Evolutionary conservation across 2,888 invertebrate species (phyloP).

Genomic region (Conops quadrifasciatus): DNA sequence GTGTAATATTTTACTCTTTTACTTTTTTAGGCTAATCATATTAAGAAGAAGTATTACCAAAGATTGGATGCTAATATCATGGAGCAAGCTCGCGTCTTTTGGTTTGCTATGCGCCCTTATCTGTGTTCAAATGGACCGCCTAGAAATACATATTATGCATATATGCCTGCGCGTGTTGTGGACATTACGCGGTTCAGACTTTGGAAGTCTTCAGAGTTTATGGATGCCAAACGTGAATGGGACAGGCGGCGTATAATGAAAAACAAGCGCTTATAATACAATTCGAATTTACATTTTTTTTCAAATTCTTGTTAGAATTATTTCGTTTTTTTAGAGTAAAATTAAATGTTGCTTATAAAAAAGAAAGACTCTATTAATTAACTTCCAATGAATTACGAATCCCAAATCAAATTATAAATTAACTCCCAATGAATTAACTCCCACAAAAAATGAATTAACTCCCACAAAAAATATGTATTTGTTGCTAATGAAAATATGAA

Average conservation of each 20-base stretch:
- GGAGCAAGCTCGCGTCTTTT: constrained; percentile 51
- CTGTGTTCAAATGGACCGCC: constrained; percentile 47
- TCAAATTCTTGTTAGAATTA: too few relatives aligned
- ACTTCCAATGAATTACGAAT: too few relatives aligned
- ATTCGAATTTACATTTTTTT: not conserved
- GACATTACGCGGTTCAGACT: constrained; percentile 44
- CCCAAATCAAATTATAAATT: too few relatives aligned
- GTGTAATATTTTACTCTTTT: not conserved
- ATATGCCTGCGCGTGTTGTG: constrained; percentile 53
- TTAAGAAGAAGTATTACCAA: constrained; percentile 42
- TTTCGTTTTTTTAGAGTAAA: too few relatives aligned
- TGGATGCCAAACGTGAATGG: constrained; percentile 34
- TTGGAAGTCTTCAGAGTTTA: constrained; percentile 42
- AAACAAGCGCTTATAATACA: not conserved
- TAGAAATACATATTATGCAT: constrained; percentile 54
- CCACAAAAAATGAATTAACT: too few relatives aligned
- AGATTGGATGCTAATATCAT: constrained; percentile 47
- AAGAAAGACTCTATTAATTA: too few relatives aligned
- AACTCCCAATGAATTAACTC: too few relatives aligned
- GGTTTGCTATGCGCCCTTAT: constrained; percentile 52
- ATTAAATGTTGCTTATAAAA: too few relatives aligned
- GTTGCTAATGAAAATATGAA: too few relatives aligned
- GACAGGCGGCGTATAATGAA: constrained; percentile 15
- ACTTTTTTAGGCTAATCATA: constrained; percentile 40
- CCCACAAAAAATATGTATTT: too few relatives aligned